Base-by-base conservation (phyloP, 2,113 vertebrate species). In the Dicentrarchus labrax region DNA sequence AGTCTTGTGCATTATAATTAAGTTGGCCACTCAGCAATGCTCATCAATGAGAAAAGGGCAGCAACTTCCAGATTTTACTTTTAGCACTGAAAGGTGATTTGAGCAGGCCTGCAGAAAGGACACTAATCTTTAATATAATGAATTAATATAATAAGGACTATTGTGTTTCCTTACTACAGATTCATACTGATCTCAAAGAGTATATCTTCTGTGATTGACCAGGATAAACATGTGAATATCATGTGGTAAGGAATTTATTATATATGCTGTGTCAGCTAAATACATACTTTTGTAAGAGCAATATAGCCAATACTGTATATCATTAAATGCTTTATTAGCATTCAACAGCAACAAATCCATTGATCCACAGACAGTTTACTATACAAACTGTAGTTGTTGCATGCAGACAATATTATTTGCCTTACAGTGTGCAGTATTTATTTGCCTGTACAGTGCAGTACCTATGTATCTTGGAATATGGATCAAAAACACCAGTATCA, bases 1-100 rank as follows among this genome's bases (percentile, higher is more conserved):
- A 53, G 59, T 65, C 59, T 24, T 21, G 45, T 76, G 64, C 80
- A 84, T 82, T 85, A 64, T 89, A 90, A 92, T 91, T 83, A 91
- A 88, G 41, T 78, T 89, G 88, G 85, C 71, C 64, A 74, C 71
- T 77, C 86, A 82, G 86, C 82, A 71, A 36, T 30, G 13, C 48
- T 89, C 81, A 82, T 88, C 83, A 81, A 62, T 79, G 80, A 83
- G 75, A 76, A 76, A 86, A 78, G 79, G 82, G 57, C 57, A 85
- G 45, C 1, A 22, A 66, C 61, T 62, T 69, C 41, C 36, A 24
- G 21, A 76, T 45, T 80, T 83, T 77, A 66, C 71, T 86, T 86
- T 82, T 43, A 76, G 39, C 17, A 56, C 5, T 38, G 39, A 75
- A 80, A 82, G 45, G 57, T 64, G 53, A 78, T 41, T 67, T 13